Percentiles rank a stretch among this genome's conserved stretches.
Conservation (phyloP, 2,113 vertebrate species). For the Arizona elegans region DNA sequence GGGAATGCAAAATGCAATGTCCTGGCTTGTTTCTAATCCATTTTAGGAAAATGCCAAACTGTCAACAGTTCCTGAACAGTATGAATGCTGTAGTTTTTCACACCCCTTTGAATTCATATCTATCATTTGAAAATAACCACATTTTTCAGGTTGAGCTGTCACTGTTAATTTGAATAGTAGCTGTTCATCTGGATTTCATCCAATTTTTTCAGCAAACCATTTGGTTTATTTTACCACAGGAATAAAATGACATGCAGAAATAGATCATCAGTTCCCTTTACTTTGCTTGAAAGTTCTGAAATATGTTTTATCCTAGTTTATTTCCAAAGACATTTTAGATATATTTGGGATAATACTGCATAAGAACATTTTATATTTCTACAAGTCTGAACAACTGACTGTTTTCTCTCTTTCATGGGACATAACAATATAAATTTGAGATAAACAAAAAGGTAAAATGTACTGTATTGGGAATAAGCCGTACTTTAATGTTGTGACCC, state of each 20-base stretch:
- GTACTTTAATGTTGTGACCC: not conserved
- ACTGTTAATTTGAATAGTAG: constrained; percentile 72
- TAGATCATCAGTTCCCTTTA: constrained; percentile 40
- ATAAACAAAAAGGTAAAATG: not conserved
- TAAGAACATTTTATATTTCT: not conserved
- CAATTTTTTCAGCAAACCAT: constrained; percentile 65
- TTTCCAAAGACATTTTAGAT: constrained; percentile 1
- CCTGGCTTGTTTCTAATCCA: constrained; percentile 69
- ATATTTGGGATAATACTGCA: not conserved
- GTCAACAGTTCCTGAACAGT: constrained; percentile 61
- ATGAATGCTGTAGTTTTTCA: constrained; percentile 65
- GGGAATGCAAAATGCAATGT: constrained; percentile 53
- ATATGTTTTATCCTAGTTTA: constrained; percentile 21
- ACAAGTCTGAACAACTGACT: not conserved
- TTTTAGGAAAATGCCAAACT: constrained; percentile 70
- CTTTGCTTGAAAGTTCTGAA: constrained; percentile 6
- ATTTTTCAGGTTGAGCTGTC: constrained; percentile 71
- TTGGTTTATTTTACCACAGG: constrained; percentile 65
- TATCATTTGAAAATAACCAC: constrained; percentile 74
- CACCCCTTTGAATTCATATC: constrained; percentile 75
- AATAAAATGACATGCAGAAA: constrained; percentile 62
- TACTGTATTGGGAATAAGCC: not conserved
- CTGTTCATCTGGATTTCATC: constrained; percentile 68
- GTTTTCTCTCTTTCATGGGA: not conserved
- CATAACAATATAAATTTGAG: not conserved